phyloP scores from a whole-genome alignment of 2,797 vertebrate genomes.

The Neostethus bicornis region DNA sequence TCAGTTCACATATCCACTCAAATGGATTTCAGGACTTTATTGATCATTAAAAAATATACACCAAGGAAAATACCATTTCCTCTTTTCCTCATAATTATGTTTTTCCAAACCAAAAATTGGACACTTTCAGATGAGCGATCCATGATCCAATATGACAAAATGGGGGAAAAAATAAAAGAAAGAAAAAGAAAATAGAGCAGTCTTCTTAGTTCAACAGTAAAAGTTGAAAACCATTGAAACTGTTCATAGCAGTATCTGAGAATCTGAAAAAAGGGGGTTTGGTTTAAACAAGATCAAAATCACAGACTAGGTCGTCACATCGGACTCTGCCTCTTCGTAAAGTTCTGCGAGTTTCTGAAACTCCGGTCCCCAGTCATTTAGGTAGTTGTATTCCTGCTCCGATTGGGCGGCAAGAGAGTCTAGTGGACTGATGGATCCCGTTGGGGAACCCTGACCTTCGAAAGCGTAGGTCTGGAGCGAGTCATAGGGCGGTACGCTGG shows the following conservation, averaged over 20 bases:
- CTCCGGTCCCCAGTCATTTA: slow-evolving; percentile 94
- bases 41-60: slow-evolving; percentile 98
- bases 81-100: slow-evolving; percentile 78
- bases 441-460: slow-evolving; percentile 93
- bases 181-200: slow-evolving; percentile 71
- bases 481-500: slow-evolving; percentile 92
- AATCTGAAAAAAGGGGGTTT: slow-evolving; percentile 63
- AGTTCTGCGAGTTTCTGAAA: slow-evolving; percentile 96
- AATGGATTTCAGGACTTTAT: slow-evolving; percentile 91
- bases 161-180: slow-evolving; percentile 67
- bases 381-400: slow-evolving; percentile 92
- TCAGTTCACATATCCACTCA: slow-evolving; percentile 82
- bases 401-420: slow-evolving; percentile 88
- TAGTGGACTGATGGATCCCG: slow-evolving; percentile 92
- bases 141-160: slow-evolving; percentile 80
- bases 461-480: slow-evolving; percentile 97
- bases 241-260: slow-evolving; percentile 62
- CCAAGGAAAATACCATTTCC: slow-evolving; percentile 89
- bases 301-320: slow-evolving; percentile 87
- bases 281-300: slow-evolving; percentile 47
- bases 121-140: slow-evolving; percentile 81
- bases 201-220: slow-evolving; percentile 85
- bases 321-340: slow-evolving; percentile 88
- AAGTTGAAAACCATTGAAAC: slow-evolving; percentile 77
- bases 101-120: slow-evolving; percentile 80